Base-by-base conservation (phyloP, 2,888 invertebrate species). In the Ptychoptera contaminata region DNA sequence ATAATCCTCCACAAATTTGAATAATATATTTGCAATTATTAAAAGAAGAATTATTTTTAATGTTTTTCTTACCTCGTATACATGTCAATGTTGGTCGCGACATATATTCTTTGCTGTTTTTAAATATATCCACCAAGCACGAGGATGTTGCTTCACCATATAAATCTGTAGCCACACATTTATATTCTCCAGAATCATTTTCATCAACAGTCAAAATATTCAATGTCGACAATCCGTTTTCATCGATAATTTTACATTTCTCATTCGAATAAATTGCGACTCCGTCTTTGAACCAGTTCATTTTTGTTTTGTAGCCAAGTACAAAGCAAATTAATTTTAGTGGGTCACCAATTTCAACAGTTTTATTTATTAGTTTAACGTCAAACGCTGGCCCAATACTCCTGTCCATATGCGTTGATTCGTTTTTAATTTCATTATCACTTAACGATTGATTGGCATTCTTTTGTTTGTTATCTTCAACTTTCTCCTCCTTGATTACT, bases 241-340 rank as follows among this genome's bases (percentile, higher is more conserved):
- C 81, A 54, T 79, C 77, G 5, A 56, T 56, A 46, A 54, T 54
- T 43, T 48, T 55, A 48, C 58, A 58, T 50, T 62, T 63, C 43
- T 48, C 47, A 45, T 50, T 52, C 38, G 54, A 55, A 2, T 47
- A 42, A 35, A 82, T 56, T 16, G 67, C 58, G n/a, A 65, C 59
- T 1, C 80, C 79, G 57, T 86, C 79, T 57, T 76, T 82, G 46
- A 74, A 76, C 88, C 88, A 88, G 41, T 74, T 70, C 9, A 84
- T 67, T 23, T 67, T 67, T 23, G 82, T 74, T 46, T 82, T 79
- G 0, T 74, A 72, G 11, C 82, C 81, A 38, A 85, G 67, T 11
- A 84, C 74, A 47, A 79, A 81, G 57, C 88, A 88, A 1, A 82
- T 83, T 37, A 90, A 61, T 63, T 84, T 83, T 2, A 85, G 76